Evolutionary conservation across 1,140 invertebrate species (phyloP).

Genomic region (Drosophila lacertosa): DNA sequence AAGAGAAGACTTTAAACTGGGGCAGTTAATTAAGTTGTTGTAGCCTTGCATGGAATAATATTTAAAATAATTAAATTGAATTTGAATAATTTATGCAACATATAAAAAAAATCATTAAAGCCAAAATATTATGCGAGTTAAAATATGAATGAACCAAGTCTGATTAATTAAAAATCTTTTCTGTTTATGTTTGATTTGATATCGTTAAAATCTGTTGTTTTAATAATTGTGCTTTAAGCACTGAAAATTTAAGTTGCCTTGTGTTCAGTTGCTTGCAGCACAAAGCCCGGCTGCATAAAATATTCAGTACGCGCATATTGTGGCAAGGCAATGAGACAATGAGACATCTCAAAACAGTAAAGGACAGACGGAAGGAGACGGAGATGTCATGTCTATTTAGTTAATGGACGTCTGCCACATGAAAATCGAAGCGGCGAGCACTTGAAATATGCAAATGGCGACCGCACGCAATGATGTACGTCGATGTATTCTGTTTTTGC

Average conservation of each 20-base stretch:
- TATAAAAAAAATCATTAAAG: too few relatives aligned
- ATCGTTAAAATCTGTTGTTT: neutral
- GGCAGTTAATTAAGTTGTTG: too few relatives aligned
- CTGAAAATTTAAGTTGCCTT: constrained; percentile 27
- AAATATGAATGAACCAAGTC: too few relatives aligned
- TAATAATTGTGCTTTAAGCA: too few relatives aligned
- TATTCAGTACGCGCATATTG: constrained; percentile 40
- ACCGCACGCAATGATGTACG: constrained; percentile 49
- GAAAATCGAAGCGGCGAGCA: constrained; percentile 34
- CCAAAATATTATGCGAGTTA: too few relatives aligned
- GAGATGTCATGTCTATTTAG: constrained; percentile 66
- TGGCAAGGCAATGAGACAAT: neutral
- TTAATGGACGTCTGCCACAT: constrained; percentile 67
- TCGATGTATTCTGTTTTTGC: constrained; percentile 7
- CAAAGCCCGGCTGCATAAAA: constrained; percentile 36
- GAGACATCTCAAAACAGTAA: constrained; percentile 24
- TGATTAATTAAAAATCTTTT: too few relatives aligned
- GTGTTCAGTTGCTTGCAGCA: constrained; percentile 18
- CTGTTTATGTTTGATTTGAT: too few relatives aligned
- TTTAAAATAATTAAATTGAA: too few relatives aligned
- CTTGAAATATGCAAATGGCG: constrained; percentile 78
- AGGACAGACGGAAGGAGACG: constrained; percentile 45
- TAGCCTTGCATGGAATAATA: too few relatives aligned
- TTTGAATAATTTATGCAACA: too few relatives aligned
- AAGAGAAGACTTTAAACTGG: neutral